These are phyloP conservation scores for Muntiacus muntjak DNA, from an alignment of 2,113 vertebrate genomes.

Conservation along the genomic window DNA sequence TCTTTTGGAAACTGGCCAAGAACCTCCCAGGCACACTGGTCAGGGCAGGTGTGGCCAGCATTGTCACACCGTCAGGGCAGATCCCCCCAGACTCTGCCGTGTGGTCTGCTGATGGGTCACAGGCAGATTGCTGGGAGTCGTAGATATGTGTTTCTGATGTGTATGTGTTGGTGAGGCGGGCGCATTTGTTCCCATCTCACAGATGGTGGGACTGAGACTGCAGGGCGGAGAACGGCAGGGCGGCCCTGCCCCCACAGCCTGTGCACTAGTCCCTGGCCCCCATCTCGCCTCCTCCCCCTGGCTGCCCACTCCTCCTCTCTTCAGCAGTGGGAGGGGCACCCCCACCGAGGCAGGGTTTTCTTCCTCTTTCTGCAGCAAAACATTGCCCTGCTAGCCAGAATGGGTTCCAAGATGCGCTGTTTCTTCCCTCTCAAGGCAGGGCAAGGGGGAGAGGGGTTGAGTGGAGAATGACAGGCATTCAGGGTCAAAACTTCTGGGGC, in stretches of 20 bases:
- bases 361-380: background rate
- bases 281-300: background rate
- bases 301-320: too few relatives aligned
- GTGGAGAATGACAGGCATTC: background rate
- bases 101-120: background rate
- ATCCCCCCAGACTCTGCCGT: background rate
- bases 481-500: background rate
- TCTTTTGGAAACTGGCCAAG: background rate
- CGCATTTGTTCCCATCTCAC: background rate
- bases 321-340: background rate
- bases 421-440: background rate
- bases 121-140: background rate
- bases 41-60: background rate
- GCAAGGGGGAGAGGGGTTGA: background rate
- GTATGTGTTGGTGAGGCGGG: background rate
- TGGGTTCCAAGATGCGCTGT: background rate
- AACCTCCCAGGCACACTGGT: background rate
- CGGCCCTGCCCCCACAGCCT: fast-evolving
- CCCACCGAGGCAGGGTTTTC: background rate
- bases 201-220: background rate
- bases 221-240: background rate
- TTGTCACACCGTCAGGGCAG: background rate
- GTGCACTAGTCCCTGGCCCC: fast-evolving
- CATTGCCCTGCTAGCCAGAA: background rate
- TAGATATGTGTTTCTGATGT: background rate